phyloP scores from a whole-genome alignment of 2,113 vertebrate genomes.

The Sitta europaea region DNA sequence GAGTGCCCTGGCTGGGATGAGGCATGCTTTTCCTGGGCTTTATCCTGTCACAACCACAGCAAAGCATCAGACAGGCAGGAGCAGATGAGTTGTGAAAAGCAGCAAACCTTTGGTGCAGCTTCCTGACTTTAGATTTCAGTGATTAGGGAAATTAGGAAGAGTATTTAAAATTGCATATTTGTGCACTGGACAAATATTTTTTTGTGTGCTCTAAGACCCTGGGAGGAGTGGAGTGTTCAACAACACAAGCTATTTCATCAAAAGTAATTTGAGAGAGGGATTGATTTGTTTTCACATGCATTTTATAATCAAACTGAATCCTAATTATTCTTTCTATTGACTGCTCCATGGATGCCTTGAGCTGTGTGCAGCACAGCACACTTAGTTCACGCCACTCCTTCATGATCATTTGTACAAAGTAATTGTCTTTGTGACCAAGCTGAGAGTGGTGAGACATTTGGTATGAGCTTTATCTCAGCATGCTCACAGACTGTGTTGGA shows the following conservation, averaged over 20 bases:
- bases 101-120: background rate
- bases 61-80: background rate
- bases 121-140: background rate
- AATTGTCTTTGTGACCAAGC: conserved; percentile 22
- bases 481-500: background rate
- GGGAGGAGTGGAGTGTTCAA: background rate
- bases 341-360: background rate
- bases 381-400: background rate
- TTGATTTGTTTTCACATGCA: background rate
- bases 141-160: background rate
- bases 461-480: conserved; percentile 9
- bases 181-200: background rate
- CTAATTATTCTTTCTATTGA: background rate
- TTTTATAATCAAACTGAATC: background rate
- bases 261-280: background rate
- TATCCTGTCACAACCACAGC: background rate
- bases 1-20: background rate
- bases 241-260: background rate
- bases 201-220: background rate
- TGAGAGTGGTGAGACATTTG: background rate
- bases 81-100: background rate
- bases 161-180: background rate
- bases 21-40: conserved; percentile 3
- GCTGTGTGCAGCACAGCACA: background rate
- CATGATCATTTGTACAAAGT: background rate